phyloP scores from a whole-genome alignment of 2,888 invertebrate genomes.

The Crocallis elinguaria region DNA sequence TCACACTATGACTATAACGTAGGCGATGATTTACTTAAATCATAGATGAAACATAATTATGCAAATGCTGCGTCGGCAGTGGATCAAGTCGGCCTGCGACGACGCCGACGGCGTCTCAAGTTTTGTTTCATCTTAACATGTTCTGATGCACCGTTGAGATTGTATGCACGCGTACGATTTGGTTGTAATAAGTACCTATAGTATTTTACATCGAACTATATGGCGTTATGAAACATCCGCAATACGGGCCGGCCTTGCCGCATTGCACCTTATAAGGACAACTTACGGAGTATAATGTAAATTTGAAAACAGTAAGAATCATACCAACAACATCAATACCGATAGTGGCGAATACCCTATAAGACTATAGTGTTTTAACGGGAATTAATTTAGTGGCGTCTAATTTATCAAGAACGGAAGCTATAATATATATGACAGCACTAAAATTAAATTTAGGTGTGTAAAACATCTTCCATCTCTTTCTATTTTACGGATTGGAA shows the following conservation, averaged over 20 bases:
- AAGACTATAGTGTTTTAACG: too few species aligned
- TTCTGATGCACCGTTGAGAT: neutral
- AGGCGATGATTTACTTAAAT: neutral
- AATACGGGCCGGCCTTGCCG: conserved; percentile 33
- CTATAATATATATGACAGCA: too few species aligned
- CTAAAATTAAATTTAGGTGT: too few species aligned
- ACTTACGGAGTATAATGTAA: conserved; percentile 40
- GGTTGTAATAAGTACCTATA: neutral
- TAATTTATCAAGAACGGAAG: too few species aligned
- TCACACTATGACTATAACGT: neutral
- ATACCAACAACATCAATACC: neutral
- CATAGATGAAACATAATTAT: neutral
- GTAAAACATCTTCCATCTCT: too few species aligned
- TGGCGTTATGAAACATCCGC: conserved; percentile 44
- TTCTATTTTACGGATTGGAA: too few species aligned
- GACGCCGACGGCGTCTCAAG: too few species aligned
- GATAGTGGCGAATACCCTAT: too few species aligned
- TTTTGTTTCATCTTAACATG: too few species aligned
- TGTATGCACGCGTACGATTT: neutral
- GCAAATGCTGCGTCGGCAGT: too few species aligned
- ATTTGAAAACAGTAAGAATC: neutral
- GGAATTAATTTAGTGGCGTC: too few species aligned
- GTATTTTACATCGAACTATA: conserved; percentile 5
- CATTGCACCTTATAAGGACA: conserved; percentile 54
- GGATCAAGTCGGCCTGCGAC: too few species aligned